A percentile compares a stretch with the other conserved stretches of the same genome.
Evolutionary conservation across 2,797 vertebrate species (phyloP).

Genomic region (Acanthurus lineatus): DNA sequence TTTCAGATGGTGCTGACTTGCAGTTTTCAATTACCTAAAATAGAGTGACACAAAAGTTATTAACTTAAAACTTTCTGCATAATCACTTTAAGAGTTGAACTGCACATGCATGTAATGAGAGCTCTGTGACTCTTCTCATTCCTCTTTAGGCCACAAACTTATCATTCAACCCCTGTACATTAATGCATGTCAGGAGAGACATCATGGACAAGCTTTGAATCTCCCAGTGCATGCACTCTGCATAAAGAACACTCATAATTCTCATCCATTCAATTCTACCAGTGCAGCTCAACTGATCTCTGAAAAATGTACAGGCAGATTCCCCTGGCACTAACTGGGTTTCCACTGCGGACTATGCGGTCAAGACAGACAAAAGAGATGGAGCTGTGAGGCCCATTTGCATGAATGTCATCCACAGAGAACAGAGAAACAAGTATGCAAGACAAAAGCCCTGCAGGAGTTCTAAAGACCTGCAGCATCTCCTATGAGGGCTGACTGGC

Average conservation of each 20-base stretch:
- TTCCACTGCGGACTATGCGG: slow-evolving; percentile 60
- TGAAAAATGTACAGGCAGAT: slow-evolving; percentile 50
- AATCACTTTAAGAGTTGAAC: too few relatives aligned
- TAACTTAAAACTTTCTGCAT: too few relatives aligned
- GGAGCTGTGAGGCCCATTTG: slow-evolving; percentile 56
- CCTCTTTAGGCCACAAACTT: too few relatives aligned
- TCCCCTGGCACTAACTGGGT: slow-evolving; percentile 63
- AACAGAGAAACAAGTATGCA: slow-evolving; percentile 37
- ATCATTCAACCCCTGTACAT: slow-evolving; percentile 5
- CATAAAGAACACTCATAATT: slow-evolving; percentile 42
- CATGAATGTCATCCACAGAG: slow-evolving; percentile 61
- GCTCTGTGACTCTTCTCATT: too few relatives aligned
- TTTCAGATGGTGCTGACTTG: too few relatives aligned
- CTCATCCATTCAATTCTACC: slow-evolving; percentile 44
- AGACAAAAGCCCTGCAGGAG: slow-evolving; percentile 47
- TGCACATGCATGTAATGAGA: too few relatives aligned
- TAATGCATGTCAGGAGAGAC: slow-evolving; percentile 59
- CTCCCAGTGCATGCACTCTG: slow-evolving; percentile 52
- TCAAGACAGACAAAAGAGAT: slow-evolving; percentile 49
- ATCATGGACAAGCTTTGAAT: slow-evolving; percentile 40
- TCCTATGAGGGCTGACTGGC: slow-evolving; percentile 34
- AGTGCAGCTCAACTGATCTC: slow-evolving; percentile 51
- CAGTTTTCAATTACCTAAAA: too few relatives aligned
- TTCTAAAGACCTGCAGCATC: slow-evolving; percentile 41
- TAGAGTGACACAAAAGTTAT: too few relatives aligned